Percentiles rank a stretch among this genome's conserved stretches.
phyloP scores from a whole-genome alignment of 2,113 vertebrate species.

The Myotis lucifugus region DNA sequence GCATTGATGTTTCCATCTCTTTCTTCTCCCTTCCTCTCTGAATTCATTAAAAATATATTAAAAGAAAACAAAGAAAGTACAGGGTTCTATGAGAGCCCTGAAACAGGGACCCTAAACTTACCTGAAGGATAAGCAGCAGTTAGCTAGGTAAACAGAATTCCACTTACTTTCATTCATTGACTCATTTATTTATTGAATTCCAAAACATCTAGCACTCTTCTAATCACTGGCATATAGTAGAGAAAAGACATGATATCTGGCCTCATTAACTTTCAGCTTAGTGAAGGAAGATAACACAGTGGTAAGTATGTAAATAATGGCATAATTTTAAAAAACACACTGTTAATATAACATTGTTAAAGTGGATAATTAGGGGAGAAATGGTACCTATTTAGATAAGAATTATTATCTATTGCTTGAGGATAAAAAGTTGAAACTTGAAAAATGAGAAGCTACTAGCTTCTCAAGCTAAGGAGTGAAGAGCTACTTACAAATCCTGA shows the following conservation, averaged over 20 bases:
- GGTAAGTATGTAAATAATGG: not conserved
- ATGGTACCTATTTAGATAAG: not conserved
- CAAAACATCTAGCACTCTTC: not conserved
- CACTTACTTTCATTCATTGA: not conserved
- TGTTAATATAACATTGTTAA: not conserved
- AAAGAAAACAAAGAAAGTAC: no score
- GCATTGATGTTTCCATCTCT: no score
- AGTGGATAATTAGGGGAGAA: not conserved
- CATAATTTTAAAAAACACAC: not conserved
- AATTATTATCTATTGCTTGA: not conserved
- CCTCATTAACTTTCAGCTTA: not conserved
- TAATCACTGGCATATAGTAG: not conserved
- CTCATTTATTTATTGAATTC: not conserved
- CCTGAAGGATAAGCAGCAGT: not conserved
- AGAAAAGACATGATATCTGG: not conserved
- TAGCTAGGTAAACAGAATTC: not conserved
- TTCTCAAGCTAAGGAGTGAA: not conserved
- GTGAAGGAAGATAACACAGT: not conserved
- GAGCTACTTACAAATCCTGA: not conserved
- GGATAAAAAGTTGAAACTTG: not conserved
- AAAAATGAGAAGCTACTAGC: not conserved
- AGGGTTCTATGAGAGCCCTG: not conserved
- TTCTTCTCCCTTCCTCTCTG: no score
- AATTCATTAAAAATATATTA: no score
- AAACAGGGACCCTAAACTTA: not conserved